Conservation (phyloP, 2,888 invertebrate genomes). For the Nomada flava region DNA sequence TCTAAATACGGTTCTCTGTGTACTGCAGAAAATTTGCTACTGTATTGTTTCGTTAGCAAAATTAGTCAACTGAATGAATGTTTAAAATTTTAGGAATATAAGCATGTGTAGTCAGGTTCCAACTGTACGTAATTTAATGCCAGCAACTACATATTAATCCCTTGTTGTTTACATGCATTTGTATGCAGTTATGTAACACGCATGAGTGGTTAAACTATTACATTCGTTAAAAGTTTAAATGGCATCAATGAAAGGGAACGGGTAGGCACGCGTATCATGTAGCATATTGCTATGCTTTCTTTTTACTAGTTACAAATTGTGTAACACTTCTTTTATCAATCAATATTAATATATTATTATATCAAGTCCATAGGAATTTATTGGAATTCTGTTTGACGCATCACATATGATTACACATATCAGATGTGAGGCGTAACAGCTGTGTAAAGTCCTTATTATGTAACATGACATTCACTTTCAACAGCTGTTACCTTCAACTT, state of each 20-base stretch:
- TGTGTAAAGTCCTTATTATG: slow-evolving; percentile 60
- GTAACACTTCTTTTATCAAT: neutral
- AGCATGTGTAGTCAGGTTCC: neutral
- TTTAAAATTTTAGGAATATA: neutral
- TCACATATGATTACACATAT: slow-evolving; percentile 14
- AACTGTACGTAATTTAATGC: neutral
- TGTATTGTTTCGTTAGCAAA: neutral
- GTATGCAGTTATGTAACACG: neutral
- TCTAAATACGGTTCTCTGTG: too few relatives aligned
- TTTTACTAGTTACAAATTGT: neutral
- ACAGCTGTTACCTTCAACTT: slow-evolving; percentile 37
- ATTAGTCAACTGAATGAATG: neutral
- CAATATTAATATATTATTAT: too few relatives aligned
- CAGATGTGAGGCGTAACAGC: slow-evolving; percentile 49
- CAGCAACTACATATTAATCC: neutral
- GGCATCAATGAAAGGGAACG: neutral
- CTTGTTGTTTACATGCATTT: neutral
- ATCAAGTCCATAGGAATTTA: neutral
- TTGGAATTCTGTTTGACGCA: neutral
- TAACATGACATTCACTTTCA: slow-evolving; percentile 69
- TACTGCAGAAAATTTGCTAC: too few relatives aligned
- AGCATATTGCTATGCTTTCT: neutral
- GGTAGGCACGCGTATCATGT: neutral
- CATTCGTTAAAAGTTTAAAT: slow-evolving; percentile 2
- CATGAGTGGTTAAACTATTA: neutral